A percentile compares a stretch with the other conserved stretches of the same genome.
These are phyloP conservation scores for Epiblema foenella DNA, from an alignment of 2,888 invertebrate species.

Conservation along the genomic window DNA sequence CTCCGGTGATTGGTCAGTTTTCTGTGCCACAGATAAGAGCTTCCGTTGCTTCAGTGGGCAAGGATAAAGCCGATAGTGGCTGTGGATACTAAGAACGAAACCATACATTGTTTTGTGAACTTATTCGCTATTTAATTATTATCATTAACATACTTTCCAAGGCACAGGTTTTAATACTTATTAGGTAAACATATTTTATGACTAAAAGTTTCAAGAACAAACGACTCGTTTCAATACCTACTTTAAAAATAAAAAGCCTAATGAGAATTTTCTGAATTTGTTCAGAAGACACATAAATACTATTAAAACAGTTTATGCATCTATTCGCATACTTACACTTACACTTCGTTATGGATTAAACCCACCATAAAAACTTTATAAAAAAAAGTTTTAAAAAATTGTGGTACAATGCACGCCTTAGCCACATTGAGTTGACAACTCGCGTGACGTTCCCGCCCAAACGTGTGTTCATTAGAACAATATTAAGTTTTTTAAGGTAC, in stretches of 20 bases:
- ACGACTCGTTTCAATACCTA: too few species aligned
- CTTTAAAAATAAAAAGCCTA: too few species aligned
- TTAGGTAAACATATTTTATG: too few species aligned
- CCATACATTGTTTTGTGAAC: conserved; percentile 16
- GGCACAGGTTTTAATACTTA: too few species aligned
- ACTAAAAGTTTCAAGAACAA: too few species aligned
- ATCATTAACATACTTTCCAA: neutral
- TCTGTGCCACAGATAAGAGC: conserved; percentile 69
- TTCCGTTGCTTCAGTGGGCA: conserved; percentile 63
- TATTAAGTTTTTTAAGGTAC: conserved; percentile 77
- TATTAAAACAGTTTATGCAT: too few species aligned
- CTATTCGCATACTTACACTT: neutral
- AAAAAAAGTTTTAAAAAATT: neutral
- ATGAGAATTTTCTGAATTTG: too few species aligned
- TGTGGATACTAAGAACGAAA: conserved; percentile 53
- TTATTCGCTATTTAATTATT: neutral
- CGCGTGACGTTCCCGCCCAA: conserved; percentile 80
- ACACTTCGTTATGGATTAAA: neutral
- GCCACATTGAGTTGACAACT: conserved; percentile 52
- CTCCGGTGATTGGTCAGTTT: conserved; percentile 64
- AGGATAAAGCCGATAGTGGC: conserved; percentile 57
- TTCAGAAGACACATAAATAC: too few species aligned
- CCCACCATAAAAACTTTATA: neutral
- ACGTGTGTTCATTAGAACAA: conserved; percentile 72
- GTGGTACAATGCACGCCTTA: conserved; percentile 23